Evolutionary conservation across 2,888 invertebrate species (phyloP), one percentile per base, ranked within the genome.

Genomic region (Macropis europaea): DNA sequence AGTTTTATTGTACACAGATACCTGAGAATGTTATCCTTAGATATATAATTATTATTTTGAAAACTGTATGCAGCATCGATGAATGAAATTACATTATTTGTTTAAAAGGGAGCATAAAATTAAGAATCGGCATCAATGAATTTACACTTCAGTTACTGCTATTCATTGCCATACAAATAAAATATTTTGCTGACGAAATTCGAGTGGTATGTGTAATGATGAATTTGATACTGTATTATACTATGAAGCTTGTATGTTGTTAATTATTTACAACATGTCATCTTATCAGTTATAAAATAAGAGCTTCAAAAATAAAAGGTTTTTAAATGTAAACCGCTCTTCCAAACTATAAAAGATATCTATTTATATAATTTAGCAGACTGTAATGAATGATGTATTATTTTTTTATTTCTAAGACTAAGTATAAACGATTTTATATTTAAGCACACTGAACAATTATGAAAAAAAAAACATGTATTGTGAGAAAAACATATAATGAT

Each of bases 121-220:
- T 79, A 78, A 81, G 71, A 81, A 79, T 77, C 75, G 78, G 75
- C 78, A 81, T 78, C 79, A 38, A 59, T 62, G 13, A 26, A 36
- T 61, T 76, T 61, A 53, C 15, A 43, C 36, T 71, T 71, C 17
- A 36, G 72, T 71, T 56, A 56, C 2, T 61, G 48, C 48, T 54
- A 43, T 71, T 69, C 61, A 56, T 71, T 71, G 71, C 62, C 62
- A 71, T 71, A 61, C 26, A 52, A 56, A 30, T 40, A 42, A 66
- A 43, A 45, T 50, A 47, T 36, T 73, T 72, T 19, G 45, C 22
- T 34, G 32, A 53, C 15, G 45, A 34, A 66, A 43, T 52, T 22
- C 22, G 38, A 67, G 36, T 6, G 5, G 45, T 36, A 28, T 45
- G 9, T 45, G 9, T 54, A 62, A 32, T 17, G 7, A 63, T 52